Percentiles rank a stretch among this genome's conserved stretches.
phyloP scores from a whole-genome alignment of 2,797 vertebrate species.

The Enteromius radiatus region DNA sequence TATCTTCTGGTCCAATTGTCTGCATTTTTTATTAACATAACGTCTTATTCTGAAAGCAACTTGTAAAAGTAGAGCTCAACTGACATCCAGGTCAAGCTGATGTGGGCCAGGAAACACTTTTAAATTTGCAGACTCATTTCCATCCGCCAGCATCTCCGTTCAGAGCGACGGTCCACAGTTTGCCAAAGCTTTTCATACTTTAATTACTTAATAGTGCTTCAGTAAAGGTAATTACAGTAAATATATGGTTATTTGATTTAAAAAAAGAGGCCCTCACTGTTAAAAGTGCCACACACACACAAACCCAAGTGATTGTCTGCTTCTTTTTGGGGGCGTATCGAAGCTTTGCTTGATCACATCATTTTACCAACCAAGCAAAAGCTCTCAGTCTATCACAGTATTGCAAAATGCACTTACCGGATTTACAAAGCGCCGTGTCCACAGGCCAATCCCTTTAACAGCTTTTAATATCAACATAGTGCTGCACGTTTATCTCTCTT shows the following conservation, averaged over 20 bases:
- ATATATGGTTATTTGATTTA: slow-evolving; percentile 41
- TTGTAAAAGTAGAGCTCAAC: slow-evolving; percentile 36
- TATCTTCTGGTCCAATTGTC: slow-evolving; percentile 17
- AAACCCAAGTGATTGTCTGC: slow-evolving; percentile 25
- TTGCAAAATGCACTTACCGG: slow-evolving; percentile 49
- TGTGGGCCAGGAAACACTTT: slow-evolving; percentile 9
- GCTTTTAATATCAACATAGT: slow-evolving; percentile 53
- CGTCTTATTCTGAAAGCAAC: slow-evolving; percentile 15
- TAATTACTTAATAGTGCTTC: slow-evolving; percentile 42
- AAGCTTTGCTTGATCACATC: slow-evolving; percentile 38
- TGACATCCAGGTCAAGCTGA: slow-evolving; percentile 37
- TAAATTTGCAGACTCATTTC: slow-evolving; percentile 41
- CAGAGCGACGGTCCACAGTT: background rate
- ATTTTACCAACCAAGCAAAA: slow-evolving; percentile 44
- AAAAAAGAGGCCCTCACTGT: background rate
- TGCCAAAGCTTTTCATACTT: slow-evolving; percentile 32
- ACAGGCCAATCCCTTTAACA: slow-evolving; percentile 45
- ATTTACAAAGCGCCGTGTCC: slow-evolving; percentile 38
- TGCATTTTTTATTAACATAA: slow-evolving; percentile 13
- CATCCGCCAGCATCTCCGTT: slow-evolving; percentile 4
- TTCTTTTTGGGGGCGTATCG: background rate
- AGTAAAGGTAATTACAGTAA: slow-evolving; percentile 15
- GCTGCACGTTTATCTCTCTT: slow-evolving; percentile 20
- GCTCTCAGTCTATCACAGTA: slow-evolving; percentile 43
- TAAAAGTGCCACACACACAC: slow-evolving; percentile 8